These are phyloP conservation scores for Lycaena phlaeas DNA, from an alignment of 2,888 invertebrate species.

Conservation along the genomic window DNA sequence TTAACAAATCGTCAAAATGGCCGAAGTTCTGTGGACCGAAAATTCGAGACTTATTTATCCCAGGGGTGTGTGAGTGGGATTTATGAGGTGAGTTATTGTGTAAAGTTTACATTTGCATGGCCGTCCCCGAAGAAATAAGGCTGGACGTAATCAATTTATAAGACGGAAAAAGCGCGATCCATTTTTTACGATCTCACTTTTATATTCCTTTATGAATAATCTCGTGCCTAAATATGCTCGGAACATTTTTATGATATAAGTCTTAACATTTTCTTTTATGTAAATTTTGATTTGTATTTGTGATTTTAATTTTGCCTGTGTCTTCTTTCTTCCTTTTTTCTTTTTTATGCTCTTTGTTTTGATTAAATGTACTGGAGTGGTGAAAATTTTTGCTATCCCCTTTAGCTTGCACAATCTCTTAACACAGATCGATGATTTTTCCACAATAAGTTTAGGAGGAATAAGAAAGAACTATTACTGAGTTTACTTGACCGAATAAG, in stretches of 20 bases:
- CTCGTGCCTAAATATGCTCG: neutral
- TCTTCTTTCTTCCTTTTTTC: too few species aligned
- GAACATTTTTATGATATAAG: neutral
- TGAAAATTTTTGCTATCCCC: too few species aligned
- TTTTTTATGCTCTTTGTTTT: too few species aligned
- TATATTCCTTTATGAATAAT: neutral
- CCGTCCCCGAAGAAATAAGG: slow-evolving; percentile 2
- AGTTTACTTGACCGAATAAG: too few species aligned
- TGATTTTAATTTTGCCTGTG: too few species aligned
- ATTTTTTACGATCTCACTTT: neutral
- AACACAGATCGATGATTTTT: too few species aligned
- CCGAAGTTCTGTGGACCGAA: neutral
- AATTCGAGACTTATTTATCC: neutral
- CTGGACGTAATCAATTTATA: slow-evolving; percentile 8
- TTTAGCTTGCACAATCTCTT: too few species aligned
- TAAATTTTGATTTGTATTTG: neutral
- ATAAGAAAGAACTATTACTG: too few species aligned
- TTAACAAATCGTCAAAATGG: too few species aligned
- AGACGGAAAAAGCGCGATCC: neutral
- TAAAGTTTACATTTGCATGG: slow-evolving; percentile 7
- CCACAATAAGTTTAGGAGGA: too few species aligned
- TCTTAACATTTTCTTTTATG: neutral
- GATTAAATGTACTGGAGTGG: too few species aligned
- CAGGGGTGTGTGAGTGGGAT: neutral
- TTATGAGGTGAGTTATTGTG: slow-evolving; percentile 4